Base-by-base conservation (phyloP, 2,113 vertebrate genomes). In the Ramphastos sulfuratus region DNA sequence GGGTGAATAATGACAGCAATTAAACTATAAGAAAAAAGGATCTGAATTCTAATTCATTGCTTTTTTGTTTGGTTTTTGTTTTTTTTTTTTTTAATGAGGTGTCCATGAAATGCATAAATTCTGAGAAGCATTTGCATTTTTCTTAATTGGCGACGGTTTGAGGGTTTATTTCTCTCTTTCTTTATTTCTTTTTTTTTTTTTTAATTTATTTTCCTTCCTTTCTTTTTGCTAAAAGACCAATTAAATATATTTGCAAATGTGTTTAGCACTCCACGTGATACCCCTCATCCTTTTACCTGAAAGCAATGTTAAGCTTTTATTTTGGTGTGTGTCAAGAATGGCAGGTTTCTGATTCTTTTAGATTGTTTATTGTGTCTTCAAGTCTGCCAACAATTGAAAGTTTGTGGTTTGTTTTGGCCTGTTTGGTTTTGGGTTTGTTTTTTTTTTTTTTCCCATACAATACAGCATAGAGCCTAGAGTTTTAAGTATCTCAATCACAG, bases 31-130 rank as follows among this genome's bases (percentile, higher is more conserved):
- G 98, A 46, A 46, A 46, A 97, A 98, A 97, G 93, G 77, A 92
- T 91, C 96, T 97, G 94, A 96, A 98, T 98, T 96, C 98, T 98
- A 99, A 99, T 99, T 99, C 99, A 99, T 99, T 99, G 98, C 97
- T 97, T 98, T 27, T 14, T 25, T 9, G 50, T 23, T 52, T 52
- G 54, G 20, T 20, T 15, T 56, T 56, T 12, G 14, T 27, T 28
- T 56, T 56, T 97, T 97, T 95, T 37, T 39, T 39, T 39, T 39
- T 39, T 39, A 39, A 99, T 99, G 98, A 98, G 95, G 98, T 99
- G 99, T 97, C 97, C 96, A 98, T 98, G 98, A 97, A 98, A 98
- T 98, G 94, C 92, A 96, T 94, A 97, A 88, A 91, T 96, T 96
- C 87, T 89, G 94, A 94, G 93, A 97, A 97, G 93, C 71, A 85